A percentile compares a stretch with the other conserved stretches of the same genome.
Conservation (phyloP, 2,888 invertebrate genomes). For the Helobdella robusta region DNA sequence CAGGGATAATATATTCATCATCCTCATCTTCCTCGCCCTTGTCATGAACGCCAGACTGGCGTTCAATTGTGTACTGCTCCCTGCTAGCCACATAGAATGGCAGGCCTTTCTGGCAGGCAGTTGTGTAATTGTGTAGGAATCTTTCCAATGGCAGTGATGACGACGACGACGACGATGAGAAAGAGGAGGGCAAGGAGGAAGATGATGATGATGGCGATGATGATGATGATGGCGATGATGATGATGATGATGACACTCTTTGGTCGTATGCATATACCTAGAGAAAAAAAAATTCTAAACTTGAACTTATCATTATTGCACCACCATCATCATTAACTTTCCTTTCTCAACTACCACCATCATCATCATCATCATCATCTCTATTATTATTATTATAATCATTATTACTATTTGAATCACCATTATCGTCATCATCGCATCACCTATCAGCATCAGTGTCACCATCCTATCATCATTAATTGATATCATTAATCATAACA, state of each 20-base stretch:
- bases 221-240: constrained; percentile 15
- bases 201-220: constrained; percentile 11
- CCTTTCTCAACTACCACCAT: neutral
- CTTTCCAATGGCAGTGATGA: too few species aligned
- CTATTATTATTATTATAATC: constrained; percentile 10
- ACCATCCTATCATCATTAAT: too few species aligned
- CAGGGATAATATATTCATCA: too few species aligned
- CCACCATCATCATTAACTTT: neutral
- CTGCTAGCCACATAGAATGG: too few species aligned
- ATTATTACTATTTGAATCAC: constrained; percentile 3
- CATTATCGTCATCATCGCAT: constrained; percentile 11
- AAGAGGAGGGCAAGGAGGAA: neutral
- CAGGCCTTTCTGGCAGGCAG: too few species aligned
- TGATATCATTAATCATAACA: neutral
- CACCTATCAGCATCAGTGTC: too few species aligned
- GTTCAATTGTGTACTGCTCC: too few species aligned
- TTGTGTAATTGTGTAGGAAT: too few species aligned
- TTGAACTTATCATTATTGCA: neutral
- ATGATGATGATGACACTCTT: neutral
- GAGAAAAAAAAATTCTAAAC: neutral
- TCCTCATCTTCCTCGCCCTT: too few species aligned
- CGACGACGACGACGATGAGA: too few species aligned
- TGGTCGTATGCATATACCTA: neutral
- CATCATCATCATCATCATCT: neutral
- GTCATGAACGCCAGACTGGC: too few species aligned